A percentile compares a stretch with the other conserved stretches of the same genome.
phyloP scores from a whole-genome alignment of 2,888 invertebrate genomes.

The Ceratothoa steindachneri region DNA sequence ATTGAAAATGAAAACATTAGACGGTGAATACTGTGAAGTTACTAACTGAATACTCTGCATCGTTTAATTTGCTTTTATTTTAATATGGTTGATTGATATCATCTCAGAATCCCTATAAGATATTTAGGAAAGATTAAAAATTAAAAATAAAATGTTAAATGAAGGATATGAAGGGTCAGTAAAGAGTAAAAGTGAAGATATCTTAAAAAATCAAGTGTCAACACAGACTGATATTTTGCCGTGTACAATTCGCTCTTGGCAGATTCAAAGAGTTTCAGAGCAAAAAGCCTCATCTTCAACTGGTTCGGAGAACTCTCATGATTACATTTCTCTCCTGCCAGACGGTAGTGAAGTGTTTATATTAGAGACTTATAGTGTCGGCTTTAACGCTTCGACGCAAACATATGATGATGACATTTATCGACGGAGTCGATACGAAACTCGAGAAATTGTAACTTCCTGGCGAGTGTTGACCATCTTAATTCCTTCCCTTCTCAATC shows the following conservation, averaged over 20 bases:
- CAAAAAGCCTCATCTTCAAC: not conserved
- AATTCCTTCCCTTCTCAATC: constrained; percentile 24
- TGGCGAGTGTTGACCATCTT: constrained; percentile 33
- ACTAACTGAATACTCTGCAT: too few species aligned
- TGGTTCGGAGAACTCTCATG: not conserved
- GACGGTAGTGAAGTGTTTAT: not conserved
- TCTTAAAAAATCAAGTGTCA: too few species aligned
- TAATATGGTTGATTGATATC: too few species aligned
- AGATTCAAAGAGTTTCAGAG: not conserved
- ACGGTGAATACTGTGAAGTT: too few species aligned
- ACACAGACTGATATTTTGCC: not conserved
- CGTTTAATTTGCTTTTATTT: too few species aligned
- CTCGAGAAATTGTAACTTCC: constrained; percentile 26
- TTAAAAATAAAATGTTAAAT: not conserved
- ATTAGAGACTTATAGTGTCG: not conserved
- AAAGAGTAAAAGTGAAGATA: too few species aligned
- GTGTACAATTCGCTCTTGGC: not conserved
- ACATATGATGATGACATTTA: constrained; percentile 24
- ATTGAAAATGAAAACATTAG: too few species aligned
- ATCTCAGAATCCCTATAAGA: too few species aligned
- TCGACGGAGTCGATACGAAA: constrained; percentile 15
- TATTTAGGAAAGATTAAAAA: too few species aligned
- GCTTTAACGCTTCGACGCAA: constrained; percentile 20
- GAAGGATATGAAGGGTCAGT: not conserved
- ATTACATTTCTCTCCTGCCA: not conserved